Evolutionary conservation across 2,113 vertebrate genomes (phyloP).

Genomic region (Tachycineta bicolor): DNA sequence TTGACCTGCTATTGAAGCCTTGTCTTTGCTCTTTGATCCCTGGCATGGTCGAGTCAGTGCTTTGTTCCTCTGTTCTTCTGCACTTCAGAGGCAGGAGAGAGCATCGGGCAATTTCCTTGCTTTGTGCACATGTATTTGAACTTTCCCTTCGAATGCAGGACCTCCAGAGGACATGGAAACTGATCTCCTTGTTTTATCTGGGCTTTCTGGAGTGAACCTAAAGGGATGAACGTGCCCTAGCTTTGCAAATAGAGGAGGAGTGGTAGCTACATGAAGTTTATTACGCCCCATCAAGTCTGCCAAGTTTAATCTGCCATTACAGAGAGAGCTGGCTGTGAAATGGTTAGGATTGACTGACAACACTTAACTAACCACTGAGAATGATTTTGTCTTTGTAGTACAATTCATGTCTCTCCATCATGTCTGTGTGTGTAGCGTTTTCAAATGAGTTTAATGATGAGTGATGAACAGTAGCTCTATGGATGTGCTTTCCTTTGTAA

Average conservation of each 20-base stretch:
- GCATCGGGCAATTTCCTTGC: neutral
- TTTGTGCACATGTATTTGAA: neutral
- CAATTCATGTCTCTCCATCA: slow-evolving; percentile 3
- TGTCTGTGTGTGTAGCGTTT: neutral
- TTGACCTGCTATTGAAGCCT: neutral
- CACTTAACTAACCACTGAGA: slow-evolving; percentile 56
- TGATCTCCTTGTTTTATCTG: slow-evolving; percentile 37
- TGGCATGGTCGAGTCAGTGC: neutral
- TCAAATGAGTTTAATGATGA: slow-evolving; percentile 28
- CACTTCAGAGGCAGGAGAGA: neutral
- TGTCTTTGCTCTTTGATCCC: neutral
- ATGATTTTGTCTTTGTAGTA: slow-evolving; percentile 50
- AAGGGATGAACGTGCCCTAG: slow-evolving; percentile 5
- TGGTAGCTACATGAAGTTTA: slow-evolving; percentile 52
- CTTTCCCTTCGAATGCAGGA: neutral
- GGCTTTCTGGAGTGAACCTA: neutral
- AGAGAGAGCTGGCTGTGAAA: slow-evolving; percentile 56
- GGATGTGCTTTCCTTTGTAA: neutral
- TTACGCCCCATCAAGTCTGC: slow-evolving; percentile 67
- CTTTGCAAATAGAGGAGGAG: slow-evolving; percentile 11
- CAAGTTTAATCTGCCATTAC: slow-evolving; percentile 67
- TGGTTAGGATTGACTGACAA: slow-evolving; percentile 68
- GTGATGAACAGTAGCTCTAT: neutral
- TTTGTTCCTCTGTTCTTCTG: neutral
- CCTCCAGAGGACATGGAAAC: slow-evolving; percentile 13